These are phyloP conservation scores for Martes flavigula DNA, from an alignment of 2,797 vertebrate species.

Conservation along the genomic window DNA sequence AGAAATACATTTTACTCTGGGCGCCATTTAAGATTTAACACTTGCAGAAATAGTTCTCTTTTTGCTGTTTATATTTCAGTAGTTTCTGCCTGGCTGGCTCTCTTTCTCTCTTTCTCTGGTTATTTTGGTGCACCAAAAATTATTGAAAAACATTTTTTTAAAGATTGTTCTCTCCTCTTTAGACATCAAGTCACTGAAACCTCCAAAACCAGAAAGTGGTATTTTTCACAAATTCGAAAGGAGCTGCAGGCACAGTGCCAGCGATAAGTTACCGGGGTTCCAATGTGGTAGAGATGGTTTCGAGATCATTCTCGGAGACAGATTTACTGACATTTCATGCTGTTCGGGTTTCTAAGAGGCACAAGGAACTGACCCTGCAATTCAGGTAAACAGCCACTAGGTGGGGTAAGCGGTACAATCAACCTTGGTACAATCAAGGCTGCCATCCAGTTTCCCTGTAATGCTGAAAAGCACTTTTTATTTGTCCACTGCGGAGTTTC, in stretches of 20 bases:
- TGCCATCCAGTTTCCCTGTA: neutral
- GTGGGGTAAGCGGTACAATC: neutral
- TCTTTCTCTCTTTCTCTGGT: neutral
- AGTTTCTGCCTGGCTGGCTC: neutral
- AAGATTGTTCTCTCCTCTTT: neutral
- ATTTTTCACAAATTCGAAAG: neutral
- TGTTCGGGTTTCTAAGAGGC: neutral
- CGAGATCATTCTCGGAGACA: neutral
- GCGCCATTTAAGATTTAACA: neutral
- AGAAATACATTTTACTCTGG: neutral
- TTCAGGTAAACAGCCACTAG: neutral
- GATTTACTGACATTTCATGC: neutral
- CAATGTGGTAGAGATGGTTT: neutral
- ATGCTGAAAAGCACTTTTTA: neutral
- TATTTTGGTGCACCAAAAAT: neutral
- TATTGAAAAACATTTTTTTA: neutral
- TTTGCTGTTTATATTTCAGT: neutral
- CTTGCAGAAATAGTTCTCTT: neutral
- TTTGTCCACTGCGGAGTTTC: neutral
- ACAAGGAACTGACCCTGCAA: neutral
- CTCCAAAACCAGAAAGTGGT: neutral
- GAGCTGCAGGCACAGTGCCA: neutral
- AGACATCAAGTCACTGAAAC: neutral
- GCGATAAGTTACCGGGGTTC: neutral
- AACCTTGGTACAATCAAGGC: neutral